These are phyloP conservation scores for Callyntrura guangdongensis DNA, from an alignment of 2,888 invertebrate species.

Conservation along the genomic window DNA sequence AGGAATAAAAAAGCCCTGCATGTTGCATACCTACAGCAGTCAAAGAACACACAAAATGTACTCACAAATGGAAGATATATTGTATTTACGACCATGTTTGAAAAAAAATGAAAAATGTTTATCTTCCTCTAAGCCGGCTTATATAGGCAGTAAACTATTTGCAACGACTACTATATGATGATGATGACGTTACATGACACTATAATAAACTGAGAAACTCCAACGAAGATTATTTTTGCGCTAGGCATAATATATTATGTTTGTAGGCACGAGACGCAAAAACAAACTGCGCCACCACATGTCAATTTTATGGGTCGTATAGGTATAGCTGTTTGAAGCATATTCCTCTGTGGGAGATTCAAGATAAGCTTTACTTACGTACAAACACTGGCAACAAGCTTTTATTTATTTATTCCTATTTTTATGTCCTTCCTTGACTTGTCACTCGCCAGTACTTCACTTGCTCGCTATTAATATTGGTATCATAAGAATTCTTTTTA, in stretches of 20 bases:
- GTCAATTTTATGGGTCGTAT: slow-evolving; percentile 12
- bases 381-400: too few relatives aligned
- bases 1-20: too few relatives aligned
- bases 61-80: background rate
- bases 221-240: background rate
- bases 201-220: background rate
- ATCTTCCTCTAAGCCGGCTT: slow-evolving; percentile 24
- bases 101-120: slow-evolving; percentile 2
- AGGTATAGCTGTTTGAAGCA: too few relatives aligned
- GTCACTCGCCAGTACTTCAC: too few relatives aligned
- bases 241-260: slow-evolving; percentile 1
- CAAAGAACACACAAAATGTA: background rate
- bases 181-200: background rate
- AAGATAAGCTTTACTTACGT: too few relatives aligned
- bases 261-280: slow-evolving; percentile 23
- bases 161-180: background rate
- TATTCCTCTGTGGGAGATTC: too few relatives aligned
- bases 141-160: too few relatives aligned
- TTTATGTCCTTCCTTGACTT: too few relatives aligned
- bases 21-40: slow-evolving; percentile 11
- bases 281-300: slow-evolving; percentile 39
- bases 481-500: too few relatives aligned
- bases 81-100: background rate
- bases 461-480: too few relatives aligned
- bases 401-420: too few relatives aligned